Evolutionary conservation across 2,888 invertebrate genomes (phyloP).

Genomic region (Brachylomia viminalis): DNA sequence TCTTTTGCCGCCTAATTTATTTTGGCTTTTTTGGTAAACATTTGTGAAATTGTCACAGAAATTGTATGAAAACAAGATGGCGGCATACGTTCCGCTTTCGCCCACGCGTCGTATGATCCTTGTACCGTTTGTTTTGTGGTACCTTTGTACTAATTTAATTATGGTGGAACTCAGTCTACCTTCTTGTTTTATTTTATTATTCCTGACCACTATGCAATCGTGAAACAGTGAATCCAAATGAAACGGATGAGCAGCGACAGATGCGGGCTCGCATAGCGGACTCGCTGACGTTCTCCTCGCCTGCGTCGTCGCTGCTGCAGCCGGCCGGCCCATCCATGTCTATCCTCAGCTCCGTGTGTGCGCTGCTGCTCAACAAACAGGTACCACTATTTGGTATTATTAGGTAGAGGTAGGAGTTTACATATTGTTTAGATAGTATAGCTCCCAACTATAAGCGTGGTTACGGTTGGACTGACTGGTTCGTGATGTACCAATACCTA

Average conservation of each 20-base stretch:
- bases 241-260: conserved; percentile 75
- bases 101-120: background rate
- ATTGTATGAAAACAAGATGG: background rate
- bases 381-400: conserved; percentile 62
- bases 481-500: background rate
- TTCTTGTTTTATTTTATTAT: background rate
- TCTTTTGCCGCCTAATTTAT: background rate
- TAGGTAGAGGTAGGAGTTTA: background rate
- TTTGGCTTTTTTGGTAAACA: too few species aligned
- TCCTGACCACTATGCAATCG: background rate
- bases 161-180: background rate
- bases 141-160: background rate
- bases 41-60: background rate
- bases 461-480: background rate
- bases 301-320: conserved; percentile 80
- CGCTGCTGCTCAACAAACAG: conserved; percentile 85
- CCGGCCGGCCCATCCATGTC: conserved; percentile 81
- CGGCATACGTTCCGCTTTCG: background rate
- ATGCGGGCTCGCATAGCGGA: conserved; percentile 80
- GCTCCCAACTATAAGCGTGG: background rate
- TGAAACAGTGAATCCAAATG: conserved; percentile 64
- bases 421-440: background rate
- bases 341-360: conserved; percentile 86
- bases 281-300: conserved; percentile 81
- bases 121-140: too few species aligned